Evolutionary conservation across 2,113 vertebrate genomes (phyloP), one percentile per base, ranked within the genome.

Genomic region (Erythrocebus patas): DNA sequence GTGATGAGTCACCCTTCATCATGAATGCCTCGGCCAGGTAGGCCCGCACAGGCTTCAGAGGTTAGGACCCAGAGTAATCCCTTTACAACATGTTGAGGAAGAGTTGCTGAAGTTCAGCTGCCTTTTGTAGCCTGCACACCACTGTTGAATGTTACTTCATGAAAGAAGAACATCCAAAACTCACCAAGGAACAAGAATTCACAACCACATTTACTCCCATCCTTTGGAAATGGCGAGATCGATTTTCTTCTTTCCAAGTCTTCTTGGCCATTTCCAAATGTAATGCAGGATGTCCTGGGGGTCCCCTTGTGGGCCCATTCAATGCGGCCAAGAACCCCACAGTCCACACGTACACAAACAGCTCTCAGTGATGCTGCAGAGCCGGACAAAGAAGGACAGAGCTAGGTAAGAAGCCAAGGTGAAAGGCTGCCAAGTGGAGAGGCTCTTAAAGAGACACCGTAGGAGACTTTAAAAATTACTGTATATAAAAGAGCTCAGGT

Each of bases 81-180:
- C 13, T 75, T 45, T 82, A 20, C 38, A 14, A 18, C 68, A 0
- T 0, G 8, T 0, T 0, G n/a, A 50, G 43, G 30, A 5, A 43
- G 32, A 48, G 20, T 57, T 18, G 0, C 30, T 45, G 43, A 52
- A 5, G 5, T n/a, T 27, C 22, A 10, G 10, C n/a, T 55, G 22
- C 38, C 10, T 11, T 27, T 45, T n/a, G 30, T 11, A 57, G 40
- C 52, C 35, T 40, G 18, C 13, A 17, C 13, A 5, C 1, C 3
- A 0, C 0, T 0, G 1, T 6, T 1, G 50, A 64, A 23, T 6
- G 16, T 85, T 9, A 8, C 17, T 50, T 68, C 5, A 3, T 40
- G 70, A 59, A 73, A 30, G 27, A 35, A 43, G 55, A 20, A 32
- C 52, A 4, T 27, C 27, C 4, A 75, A 50, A 14, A 64, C 27